A percentile compares a stretch with the other conserved stretches of the same genome.
Evolutionary conservation across 2,888 invertebrate genomes (phyloP).

Genomic region (Dynastes tityus): DNA sequence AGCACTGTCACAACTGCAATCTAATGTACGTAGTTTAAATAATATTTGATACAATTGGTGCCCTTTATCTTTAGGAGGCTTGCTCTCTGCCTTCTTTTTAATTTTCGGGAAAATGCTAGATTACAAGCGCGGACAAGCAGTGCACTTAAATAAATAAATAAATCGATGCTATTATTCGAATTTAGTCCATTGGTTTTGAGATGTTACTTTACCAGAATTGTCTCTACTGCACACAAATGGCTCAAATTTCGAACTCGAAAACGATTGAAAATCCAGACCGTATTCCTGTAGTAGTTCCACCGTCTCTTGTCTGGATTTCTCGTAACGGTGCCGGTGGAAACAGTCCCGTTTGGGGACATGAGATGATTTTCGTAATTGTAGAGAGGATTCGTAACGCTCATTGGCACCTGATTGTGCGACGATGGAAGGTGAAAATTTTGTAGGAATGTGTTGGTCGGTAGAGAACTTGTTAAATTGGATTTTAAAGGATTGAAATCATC

Average conservation of each 20-base stretch:
- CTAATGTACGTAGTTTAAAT: background rate
- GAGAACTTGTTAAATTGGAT: conserved; percentile 63
- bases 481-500: conserved; percentile 81
- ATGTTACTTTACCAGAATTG: conserved; percentile 69
- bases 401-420: conserved; percentile 67
- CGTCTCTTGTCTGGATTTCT: conserved; percentile 71
- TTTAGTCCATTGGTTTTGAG: conserved; percentile 76
- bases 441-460: conserved; percentile 65
- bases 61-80: background rate
- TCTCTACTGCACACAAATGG: conserved; percentile 60
- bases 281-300: conserved; percentile 82
- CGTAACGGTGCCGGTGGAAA: conserved; percentile 62
- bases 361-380: conserved; percentile 70
- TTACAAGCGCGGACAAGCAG: conserved; percentile 20
- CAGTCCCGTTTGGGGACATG: conserved; percentile 68
- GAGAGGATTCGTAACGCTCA: conserved; percentile 72
- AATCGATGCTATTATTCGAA: conserved; percentile 69
- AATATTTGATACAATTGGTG: conserved; percentile 1
- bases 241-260: conserved; percentile 67
- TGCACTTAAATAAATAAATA: conserved; percentile 27
- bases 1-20: background rate
- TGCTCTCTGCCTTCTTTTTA: background rate
- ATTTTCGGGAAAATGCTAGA: background rate
- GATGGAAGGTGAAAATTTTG: conserved; percentile 59
- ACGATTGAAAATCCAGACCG: conserved; percentile 79